Base-by-base conservation (phyloP, 2,113 vertebrate genomes). In the Australoheros scitulus region DNA sequence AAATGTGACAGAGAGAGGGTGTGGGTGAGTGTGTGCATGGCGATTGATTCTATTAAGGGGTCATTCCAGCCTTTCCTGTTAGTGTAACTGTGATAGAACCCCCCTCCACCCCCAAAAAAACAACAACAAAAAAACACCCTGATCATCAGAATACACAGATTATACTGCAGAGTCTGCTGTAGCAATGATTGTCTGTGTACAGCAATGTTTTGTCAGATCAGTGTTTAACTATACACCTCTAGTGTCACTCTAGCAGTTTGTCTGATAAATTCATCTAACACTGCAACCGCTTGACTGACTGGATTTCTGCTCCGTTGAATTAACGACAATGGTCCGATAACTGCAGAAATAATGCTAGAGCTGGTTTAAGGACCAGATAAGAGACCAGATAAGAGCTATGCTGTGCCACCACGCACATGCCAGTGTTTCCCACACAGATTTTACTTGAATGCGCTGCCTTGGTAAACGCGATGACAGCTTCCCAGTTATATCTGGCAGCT, bases 21-120 rank as follows among this genome's bases (percentile, higher is more conserved):
- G 86, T 87, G 80, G 70, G 13, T 90, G 86, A 89, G 70, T 81
- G 79, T 86, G 82, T 80, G 77, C 77, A 85, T 89, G 90, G 57
- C 10, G 5, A 84, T 87, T 86, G 61, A 87, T 86, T 85, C 18
- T 50, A 55, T 82, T 11, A 70, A 55, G 15, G 7, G 3, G 18
- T 70, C 15, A 72, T 6, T 13, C 15, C n/a, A 52, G 59, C 34
- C 60, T 61, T 52, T 22, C 10, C 26, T 75, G 50, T 59, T 79
- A 38, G 61, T 41, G 79, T 79, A 38, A 18, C 32, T 80, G 7
- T 59, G 59, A 74, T 11, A 20, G 34, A 32, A 74, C 14, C 1
- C 20, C 2, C 52, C 52, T n/a, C 13, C 68, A 6, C 32, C 5
- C 29, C 5, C 5, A 32, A 32, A 32, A 32, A 32, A 36, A 36